These are phyloP conservation scores for Apomyelois bistriatella DNA, from an alignment of 2,888 invertebrate genomes.

Conservation along the genomic window DNA sequence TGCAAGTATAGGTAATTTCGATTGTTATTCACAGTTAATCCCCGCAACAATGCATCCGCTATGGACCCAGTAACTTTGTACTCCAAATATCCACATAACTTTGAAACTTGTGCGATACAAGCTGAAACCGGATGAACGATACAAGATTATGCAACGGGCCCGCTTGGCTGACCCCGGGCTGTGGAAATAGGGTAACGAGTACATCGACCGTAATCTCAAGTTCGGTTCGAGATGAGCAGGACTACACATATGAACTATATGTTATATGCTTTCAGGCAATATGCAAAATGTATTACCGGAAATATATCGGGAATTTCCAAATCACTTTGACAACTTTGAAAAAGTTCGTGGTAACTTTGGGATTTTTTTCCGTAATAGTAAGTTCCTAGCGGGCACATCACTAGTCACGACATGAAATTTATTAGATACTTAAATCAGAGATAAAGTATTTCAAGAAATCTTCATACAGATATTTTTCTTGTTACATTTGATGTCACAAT, in stretches of 20 bases:
- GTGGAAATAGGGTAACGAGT: conserved; percentile 38
- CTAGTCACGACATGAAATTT: too few relatives aligned
- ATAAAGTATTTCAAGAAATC: too few relatives aligned
- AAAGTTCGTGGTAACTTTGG: too few relatives aligned
- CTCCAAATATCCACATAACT: conserved; percentile 5
- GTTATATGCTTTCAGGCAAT: neutral
- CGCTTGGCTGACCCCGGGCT: conserved; percentile 12
- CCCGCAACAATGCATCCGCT: neutral
- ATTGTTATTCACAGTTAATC: neutral
- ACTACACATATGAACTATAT: neutral
- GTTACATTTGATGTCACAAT: too few relatives aligned
- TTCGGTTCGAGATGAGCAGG: conserved; percentile 4
- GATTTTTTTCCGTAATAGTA: too few relatives aligned
- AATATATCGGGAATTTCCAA: too few relatives aligned
- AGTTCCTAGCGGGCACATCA: too few relatives aligned
- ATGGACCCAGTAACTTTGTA: neutral
- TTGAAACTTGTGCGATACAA: conserved; percentile 1
- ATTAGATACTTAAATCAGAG: too few relatives aligned
- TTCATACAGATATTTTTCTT: too few relatives aligned
- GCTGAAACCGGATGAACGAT: neutral
- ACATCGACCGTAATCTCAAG: conserved; percentile 18
- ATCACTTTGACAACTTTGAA: too few relatives aligned
- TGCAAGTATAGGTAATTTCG: neutral
- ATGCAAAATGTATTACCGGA: too few relatives aligned
- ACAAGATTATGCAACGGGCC: conserved; percentile 3